Evolutionary conservation across 2,113 vertebrate genomes (phyloP), one percentile per base, ranked within the genome.

Genomic region (Gymnobelideus leadbeateri): DNA sequence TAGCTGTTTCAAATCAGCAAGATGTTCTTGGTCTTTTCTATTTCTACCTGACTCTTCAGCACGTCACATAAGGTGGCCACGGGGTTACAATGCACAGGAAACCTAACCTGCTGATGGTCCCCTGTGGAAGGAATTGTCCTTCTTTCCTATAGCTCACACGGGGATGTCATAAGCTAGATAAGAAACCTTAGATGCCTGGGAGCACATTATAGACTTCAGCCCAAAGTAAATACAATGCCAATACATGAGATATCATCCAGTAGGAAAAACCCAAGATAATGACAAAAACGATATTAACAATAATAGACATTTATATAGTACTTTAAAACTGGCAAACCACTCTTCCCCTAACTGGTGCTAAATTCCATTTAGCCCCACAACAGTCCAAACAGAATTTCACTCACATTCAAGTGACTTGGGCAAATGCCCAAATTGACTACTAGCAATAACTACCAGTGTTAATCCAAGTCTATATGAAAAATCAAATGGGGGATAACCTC

Each of bases 11-110:
- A 47, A 93, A 25, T 68, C 5, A 31, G 12, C 53, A 31, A 91
- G 94, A 93, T 91, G 92, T 11, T 26, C 90, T 92, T 14, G 90
- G 92, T 54, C 23, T 46, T 8, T 43, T 89, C 46, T 89, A n/a
- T 16, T 49, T 54, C 46, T 12, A 21, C 52, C 28, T 24, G 14
- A 16, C 50, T 21, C 14, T 26, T 31, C n/a, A 24, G 50, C 37
- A 89, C 89, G 51, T 14, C 49, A 50, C 46, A 10, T n/a, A 25
- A 92, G 25, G 51, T 43, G 51, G 47, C 46, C 51, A 43, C 5
- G 52, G 26, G 54, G 31, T 23, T 8, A 9, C n/a, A n/a, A 57
- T 92, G 46, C 19, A 89, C 89, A 31, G 24, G 12, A 52, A 89
- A 7, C 25, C 12, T 19, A 23, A 89, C 37, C 37, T 43, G 47